These are phyloP conservation scores for Mythimna lalbum DNA, from an alignment of 2,888 invertebrate genomes.

Conservation along the genomic window DNA sequence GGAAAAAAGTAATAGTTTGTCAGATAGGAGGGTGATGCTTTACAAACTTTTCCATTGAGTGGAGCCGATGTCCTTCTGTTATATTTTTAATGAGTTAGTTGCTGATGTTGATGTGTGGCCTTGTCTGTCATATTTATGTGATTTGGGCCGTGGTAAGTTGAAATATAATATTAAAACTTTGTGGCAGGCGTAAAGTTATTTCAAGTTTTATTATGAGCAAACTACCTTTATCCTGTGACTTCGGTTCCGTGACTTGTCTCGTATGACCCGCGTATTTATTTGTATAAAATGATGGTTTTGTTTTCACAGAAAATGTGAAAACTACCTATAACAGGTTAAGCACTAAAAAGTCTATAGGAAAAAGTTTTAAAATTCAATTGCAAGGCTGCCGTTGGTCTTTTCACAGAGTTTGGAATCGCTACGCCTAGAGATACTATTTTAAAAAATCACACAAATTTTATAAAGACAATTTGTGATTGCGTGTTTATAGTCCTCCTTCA, in stretches of 20 bases:
- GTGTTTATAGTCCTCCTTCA: no score
- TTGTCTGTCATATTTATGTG: constrained; percentile 17
- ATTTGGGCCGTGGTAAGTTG: constrained; percentile 2
- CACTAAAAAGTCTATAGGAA: constrained; percentile 1
- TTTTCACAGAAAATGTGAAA: not conserved
- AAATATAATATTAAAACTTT: constrained; percentile 11
- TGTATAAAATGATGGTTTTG: not conserved
- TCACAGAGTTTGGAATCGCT: not conserved
- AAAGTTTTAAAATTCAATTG: constrained; percentile 42
- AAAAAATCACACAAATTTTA: no score
- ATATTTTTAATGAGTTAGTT: constrained; percentile 48
- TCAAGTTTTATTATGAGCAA: not conserved
- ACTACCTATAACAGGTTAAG: no score
- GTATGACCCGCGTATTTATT: no score
- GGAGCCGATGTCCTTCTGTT: constrained; percentile 29
- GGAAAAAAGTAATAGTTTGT: constrained; percentile 50
- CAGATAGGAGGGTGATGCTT: constrained; percentile 40
- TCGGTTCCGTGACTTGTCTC: no score
- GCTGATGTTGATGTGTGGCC: constrained; percentile 11
- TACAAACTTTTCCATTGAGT: constrained; percentile 28
- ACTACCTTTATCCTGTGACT: no score
- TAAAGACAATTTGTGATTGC: no score
- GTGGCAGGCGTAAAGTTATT: not conserved
- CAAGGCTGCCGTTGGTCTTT: constrained; percentile 18
- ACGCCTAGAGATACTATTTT: no score